A percentile compares a stretch with the other conserved stretches of the same genome.
Evolutionary conservation across 2,797 vertebrate genomes (phyloP).

Genomic region (Leucoraja ocellata): DNA sequence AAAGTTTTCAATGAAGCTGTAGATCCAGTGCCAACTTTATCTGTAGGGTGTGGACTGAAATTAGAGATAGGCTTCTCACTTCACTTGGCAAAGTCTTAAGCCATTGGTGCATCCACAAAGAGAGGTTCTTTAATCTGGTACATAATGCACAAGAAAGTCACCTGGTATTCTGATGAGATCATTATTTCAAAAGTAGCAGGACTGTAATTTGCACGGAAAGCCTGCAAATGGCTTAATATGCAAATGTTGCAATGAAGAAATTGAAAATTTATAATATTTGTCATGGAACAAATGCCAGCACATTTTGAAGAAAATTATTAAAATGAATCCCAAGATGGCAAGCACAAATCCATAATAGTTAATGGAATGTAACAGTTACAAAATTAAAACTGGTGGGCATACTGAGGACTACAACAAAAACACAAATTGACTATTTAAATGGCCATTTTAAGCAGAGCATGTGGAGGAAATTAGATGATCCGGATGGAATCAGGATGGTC

Average conservation of each 20-base stretch:
- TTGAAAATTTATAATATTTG: background rate
- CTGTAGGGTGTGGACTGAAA: background rate
- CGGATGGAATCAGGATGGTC: background rate
- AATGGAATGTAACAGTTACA: background rate
- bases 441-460: background rate
- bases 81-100: background rate
- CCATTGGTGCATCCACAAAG: background rate
- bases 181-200: background rate
- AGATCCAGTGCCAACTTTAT: background rate
- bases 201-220: background rate
- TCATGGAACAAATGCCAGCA: background rate
- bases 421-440: background rate
- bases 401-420: background rate
- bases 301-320: background rate
- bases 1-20: background rate
- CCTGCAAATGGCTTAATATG: background rate
- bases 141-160: background rate
- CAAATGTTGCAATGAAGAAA: background rate
- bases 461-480: background rate
- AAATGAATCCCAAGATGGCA: background rate
- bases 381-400: background rate
- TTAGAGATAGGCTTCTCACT: background rate
- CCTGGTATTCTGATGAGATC: background rate
- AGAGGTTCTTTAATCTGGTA: background rate
- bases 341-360: background rate